These are phyloP conservation scores for Danio aesculapii DNA, from an alignment of 2,797 vertebrate genomes.

Conservation along the genomic window DNA sequence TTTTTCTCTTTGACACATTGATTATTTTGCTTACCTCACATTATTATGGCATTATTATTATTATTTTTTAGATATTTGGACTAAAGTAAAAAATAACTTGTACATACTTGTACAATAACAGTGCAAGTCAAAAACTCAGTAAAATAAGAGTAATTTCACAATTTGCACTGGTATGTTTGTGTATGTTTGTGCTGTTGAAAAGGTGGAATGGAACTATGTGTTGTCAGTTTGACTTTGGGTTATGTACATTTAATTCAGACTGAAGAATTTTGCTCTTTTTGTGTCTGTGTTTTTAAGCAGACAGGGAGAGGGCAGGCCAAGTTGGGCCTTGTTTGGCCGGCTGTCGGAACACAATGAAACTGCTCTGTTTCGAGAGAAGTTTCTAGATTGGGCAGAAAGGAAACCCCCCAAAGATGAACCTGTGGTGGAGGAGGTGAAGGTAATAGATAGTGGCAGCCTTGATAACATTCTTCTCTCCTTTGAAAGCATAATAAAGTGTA, in stretches of 20 bases:
- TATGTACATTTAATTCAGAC: not conserved
- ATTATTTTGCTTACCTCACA: too few relatives aligned
- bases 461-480: not conserved
- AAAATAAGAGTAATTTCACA: not conserved
- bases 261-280: slow-evolving; percentile 9
- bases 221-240: not conserved
- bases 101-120: too few relatives aligned
- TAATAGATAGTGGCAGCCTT: slow-evolving; percentile 42
- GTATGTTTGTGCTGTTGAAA: not conserved
- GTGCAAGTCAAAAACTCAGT: not conserved
- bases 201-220: slow-evolving; percentile 1
- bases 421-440: slow-evolving; percentile 77
- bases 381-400: slow-evolving; percentile 84
- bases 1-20: too few relatives aligned
- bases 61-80: too few relatives aligned
- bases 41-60: too few relatives aligned
- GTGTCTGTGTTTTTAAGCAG: slow-evolving; percentile 61
- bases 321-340: slow-evolving; percentile 82
- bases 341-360: slow-evolving; percentile 87
- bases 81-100: too few relatives aligned
- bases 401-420: slow-evolving; percentile 74
- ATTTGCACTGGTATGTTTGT: not conserved
- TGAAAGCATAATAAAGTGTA: not conserved
- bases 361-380: slow-evolving; percentile 84
- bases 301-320: slow-evolving; percentile 79